Conservation (phyloP, 1,140 invertebrate species). For the Drosophila seguyi region DNA sequence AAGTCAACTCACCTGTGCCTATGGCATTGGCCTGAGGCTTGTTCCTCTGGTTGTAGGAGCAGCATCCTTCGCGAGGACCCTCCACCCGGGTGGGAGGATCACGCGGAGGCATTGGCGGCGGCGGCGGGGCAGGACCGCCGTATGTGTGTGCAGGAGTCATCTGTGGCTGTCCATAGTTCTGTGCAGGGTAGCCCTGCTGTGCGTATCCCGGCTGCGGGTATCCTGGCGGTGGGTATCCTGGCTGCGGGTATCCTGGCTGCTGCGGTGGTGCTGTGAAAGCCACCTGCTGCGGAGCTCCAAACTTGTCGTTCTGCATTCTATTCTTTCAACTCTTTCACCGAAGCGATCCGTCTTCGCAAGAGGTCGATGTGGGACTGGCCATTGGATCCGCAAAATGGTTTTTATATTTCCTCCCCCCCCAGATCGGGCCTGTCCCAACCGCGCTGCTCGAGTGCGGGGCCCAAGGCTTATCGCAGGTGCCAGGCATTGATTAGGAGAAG, state of each 20-base stretch:
- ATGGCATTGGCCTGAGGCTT: slow-evolving; percentile 58
- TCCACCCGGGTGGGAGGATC: slow-evolving; percentile 14
- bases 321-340: background rate
- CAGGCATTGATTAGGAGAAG: slow-evolving; percentile 1
- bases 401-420: slow-evolving; percentile 9
- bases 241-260: slow-evolving; percentile 4
- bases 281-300: slow-evolving; percentile 8
- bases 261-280: slow-evolving; percentile 11
- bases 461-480: slow-evolving; percentile 10
- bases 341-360: slow-evolving; percentile 7
- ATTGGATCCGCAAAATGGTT: background rate
- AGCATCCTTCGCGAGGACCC: slow-evolving; percentile 41
- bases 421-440: slow-evolving; percentile 16
- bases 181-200: slow-evolving; percentile 27
- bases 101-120: background rate
- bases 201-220: slow-evolving; percentile 11
- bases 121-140: slow-evolving; percentile 9
- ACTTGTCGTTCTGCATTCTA: slow-evolving; percentile 39
- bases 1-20: slow-evolving; percentile 40
- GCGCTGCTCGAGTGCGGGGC: background rate
- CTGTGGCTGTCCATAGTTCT: slow-evolving; percentile 23
- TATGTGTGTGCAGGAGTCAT: slow-evolving; percentile 36
- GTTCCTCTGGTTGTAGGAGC: slow-evolving; percentile 34
- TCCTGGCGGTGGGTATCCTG: slow-evolving; percentile 41
- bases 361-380: slow-evolving; percentile 29